Base-by-base conservation (phyloP, 92 coral and sea anemone species). In the Nematostella vectensis region DNA sequence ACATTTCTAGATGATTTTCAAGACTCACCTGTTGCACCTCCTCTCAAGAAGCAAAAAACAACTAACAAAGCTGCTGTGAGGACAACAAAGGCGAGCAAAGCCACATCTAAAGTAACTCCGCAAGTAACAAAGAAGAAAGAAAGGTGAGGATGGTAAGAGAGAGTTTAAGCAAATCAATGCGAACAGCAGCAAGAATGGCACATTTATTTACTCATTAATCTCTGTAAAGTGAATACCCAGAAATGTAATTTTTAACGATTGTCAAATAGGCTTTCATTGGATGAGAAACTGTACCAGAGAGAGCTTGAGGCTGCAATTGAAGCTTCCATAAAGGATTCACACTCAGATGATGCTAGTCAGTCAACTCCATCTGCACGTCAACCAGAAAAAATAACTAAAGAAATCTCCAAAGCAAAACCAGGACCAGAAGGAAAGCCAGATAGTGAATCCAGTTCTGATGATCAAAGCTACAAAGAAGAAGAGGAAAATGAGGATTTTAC, bases 241-340 rank as follows among this genome's bases (percentile, higher is more conserved):
- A n/a, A n/a, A n/a, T n/a, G n/a, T n/a, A n/a, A n/a, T n/a, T n/a
- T n/a, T n/a, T n/a, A n/a, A n/a, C n/a, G n/a, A n/a, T n/a, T n/a
- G n/a, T n/a, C n/a, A n/a, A 11, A 54, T 48, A 89, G 96, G 47
- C 76, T 76, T 25, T 89, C 96, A 0, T 44, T 88, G 29, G 96
- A 81, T 29, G 96, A 89, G 59, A 89, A 89, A 65, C 55, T 89
- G 31, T 89, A 89, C 49, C 68, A 85, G 56, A 72, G 87, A 54
- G 89, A 89, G 30, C 55, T 89, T 30, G 95, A 89, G 61, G 94
- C 94, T 29, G 96, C 96, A 13, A 48, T 89, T 15, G 61, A 80
- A 51, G 88, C 88, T 31, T 89, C 96, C 20, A 76, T 63, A 1
- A 65, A 55, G 62, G 82, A 71, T 2, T 81, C 88, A 2, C 82